Conservation (phyloP, 2,797 vertebrate species). For the Triplophysa bombifrons region DNA sequence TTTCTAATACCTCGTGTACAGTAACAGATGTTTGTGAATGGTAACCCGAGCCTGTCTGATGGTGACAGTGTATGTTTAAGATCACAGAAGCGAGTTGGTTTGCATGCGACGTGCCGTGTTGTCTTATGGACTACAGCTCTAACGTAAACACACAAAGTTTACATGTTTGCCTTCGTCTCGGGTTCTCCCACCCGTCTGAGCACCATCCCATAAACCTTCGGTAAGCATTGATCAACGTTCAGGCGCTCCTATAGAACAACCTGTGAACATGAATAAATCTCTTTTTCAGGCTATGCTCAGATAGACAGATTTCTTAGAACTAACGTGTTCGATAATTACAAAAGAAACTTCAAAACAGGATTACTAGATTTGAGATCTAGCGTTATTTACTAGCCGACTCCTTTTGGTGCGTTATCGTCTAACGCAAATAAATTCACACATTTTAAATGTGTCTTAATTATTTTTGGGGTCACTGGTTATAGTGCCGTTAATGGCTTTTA, state of each 20-base stretch:
- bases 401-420: neutral
- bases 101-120: constrained; percentile 74
- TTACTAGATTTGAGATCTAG: neutral
- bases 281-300: neutral
- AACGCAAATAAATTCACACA: neutral
- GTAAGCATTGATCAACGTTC: constrained; percentile 31
- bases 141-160: constrained; percentile 74
- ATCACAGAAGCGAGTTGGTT: constrained; percentile 66
- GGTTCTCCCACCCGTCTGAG: constrained; percentile 52
- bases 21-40: constrained; percentile 42
- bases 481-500: neutral
- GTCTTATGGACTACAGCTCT: constrained; percentile 58
- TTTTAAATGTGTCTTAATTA: neutral
- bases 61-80: constrained; percentile 20
- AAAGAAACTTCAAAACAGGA: neutral
- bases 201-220: constrained; percentile 33
- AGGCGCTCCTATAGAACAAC: neutral
- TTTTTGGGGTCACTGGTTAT: neutral
- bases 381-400: neutral
- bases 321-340: no score
- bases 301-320: neutral
- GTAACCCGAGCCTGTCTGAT: constrained; percentile 28
- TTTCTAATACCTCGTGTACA: constrained; percentile 8
- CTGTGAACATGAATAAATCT: neutral
- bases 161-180: constrained; percentile 73